These are phyloP conservation scores for Macquaria ambigua DNA, from an alignment of 2,113 vertebrate species.

Conservation along the genomic window DNA sequence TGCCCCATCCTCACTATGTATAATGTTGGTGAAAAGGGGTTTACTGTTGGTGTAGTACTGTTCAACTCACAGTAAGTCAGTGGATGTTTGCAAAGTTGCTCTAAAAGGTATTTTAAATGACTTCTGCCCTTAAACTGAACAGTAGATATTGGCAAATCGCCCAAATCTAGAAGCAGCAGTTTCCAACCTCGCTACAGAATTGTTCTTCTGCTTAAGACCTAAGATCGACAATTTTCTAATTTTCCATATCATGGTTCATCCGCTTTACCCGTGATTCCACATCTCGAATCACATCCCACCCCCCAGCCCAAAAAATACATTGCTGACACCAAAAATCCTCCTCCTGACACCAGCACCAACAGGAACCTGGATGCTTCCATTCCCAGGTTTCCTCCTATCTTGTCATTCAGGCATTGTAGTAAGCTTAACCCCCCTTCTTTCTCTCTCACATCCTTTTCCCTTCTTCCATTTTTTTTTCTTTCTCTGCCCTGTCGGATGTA, in stretches of 20 bases:
- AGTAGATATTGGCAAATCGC: background rate
- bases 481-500: constrained; percentile 74
- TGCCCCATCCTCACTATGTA: background rate
- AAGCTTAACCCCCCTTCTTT: constrained; percentile 72
- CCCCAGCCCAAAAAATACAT: constrained; percentile 5
- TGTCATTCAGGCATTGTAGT: constrained; percentile 75
- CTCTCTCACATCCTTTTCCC: constrained; percentile 65
- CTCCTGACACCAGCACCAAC: constrained; percentile 51
- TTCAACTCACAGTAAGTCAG: background rate
- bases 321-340: constrained; percentile 59
- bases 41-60: background rate
- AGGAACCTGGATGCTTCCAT: constrained; percentile 63
- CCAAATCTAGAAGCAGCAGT: constrained; percentile 13
- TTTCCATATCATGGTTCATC: constrained; percentile 47
- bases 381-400: constrained; percentile 72
- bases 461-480: constrained; percentile 58
- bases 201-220: constrained; percentile 17
- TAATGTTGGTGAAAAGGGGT: background rate
- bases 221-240: constrained; percentile 52
- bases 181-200: constrained; percentile 5
- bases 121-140: background rate
- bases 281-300: constrained; percentile 27
- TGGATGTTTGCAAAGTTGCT: background rate
- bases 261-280: background rate
- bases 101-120: background rate